Evolutionary conservation across 2,113 vertebrate species (phyloP).

Genomic region (Nansenia antarctica): DNA sequence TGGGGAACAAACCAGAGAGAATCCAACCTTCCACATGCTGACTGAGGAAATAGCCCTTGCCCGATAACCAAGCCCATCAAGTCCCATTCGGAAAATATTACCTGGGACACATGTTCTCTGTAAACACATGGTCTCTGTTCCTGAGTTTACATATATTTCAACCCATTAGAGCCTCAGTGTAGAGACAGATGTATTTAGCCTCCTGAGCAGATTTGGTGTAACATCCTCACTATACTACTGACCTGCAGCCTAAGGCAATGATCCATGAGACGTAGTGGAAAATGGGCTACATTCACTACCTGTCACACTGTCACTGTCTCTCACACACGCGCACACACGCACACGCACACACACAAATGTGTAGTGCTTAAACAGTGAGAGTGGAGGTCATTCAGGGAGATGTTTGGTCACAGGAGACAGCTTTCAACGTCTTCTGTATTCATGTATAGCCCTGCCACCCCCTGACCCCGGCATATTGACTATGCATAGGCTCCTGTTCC

Average conservation of each 20-base stretch:
- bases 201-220: background rate
- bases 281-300: too few species aligned
- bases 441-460: conserved; percentile 41
- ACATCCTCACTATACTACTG: background rate
- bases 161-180: background rate
- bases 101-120: too few species aligned
- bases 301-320: too few species aligned
- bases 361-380: too few species aligned
- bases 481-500: conserved; percentile 26
- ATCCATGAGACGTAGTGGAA: too few species aligned
- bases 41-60: background rate
- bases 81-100: background rate
- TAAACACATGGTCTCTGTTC: background rate
- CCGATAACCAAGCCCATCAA: background rate
- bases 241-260: background rate
- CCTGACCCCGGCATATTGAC: conserved; percentile 34
- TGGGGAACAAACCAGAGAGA: background rate
- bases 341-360: too few species aligned
- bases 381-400: conserved; percentile 33
- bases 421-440: conserved; percentile 30
- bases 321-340: too few species aligned
- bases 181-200: background rate
- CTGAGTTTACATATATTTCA: background rate
- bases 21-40: background rate
- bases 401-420: conserved; percentile 10